These are phyloP conservation scores for Mus musculus DNA, from an alignment of 2,113 vertebrate genomes.

Conservation along the genomic window DNA sequence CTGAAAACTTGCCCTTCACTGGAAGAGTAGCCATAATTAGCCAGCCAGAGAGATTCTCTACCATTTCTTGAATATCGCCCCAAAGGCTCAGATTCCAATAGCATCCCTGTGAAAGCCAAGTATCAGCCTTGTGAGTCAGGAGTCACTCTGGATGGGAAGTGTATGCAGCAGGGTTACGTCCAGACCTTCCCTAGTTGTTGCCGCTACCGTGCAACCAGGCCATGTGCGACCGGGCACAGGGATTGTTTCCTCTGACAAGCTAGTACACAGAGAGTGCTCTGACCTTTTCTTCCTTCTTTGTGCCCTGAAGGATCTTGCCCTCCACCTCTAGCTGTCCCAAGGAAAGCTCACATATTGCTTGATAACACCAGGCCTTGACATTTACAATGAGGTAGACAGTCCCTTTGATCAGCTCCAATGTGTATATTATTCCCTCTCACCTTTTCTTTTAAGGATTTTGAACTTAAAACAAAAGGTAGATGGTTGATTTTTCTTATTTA, in stretches of 20 bases:
- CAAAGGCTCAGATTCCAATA: neutral
- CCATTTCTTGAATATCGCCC: slow-evolving; percentile 26
- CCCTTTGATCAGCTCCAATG: neutral
- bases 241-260: neutral
- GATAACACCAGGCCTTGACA: neutral
- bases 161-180: neutral
- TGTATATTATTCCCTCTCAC: neutral
- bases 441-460: slow-evolving; percentile 25
- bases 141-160: neutral
- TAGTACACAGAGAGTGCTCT: neutral
- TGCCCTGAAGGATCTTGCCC: neutral
- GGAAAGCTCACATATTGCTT: neutral
- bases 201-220: neutral
- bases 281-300: neutral
- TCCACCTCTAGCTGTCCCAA: slow-evolving; percentile 4
- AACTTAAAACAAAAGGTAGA: neutral
- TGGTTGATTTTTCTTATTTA: neutral
- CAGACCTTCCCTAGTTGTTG: neutral
- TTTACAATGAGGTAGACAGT: slow-evolving; percentile 39
- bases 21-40: neutral
- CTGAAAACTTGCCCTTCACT: slow-evolving; percentile 42
- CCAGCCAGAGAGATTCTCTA: neutral
- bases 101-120: neutral
- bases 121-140: neutral
- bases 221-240: neutral